Base-by-base conservation (phyloP, 2,113 vertebrate genomes). In the Mixornis gularis region DNA sequence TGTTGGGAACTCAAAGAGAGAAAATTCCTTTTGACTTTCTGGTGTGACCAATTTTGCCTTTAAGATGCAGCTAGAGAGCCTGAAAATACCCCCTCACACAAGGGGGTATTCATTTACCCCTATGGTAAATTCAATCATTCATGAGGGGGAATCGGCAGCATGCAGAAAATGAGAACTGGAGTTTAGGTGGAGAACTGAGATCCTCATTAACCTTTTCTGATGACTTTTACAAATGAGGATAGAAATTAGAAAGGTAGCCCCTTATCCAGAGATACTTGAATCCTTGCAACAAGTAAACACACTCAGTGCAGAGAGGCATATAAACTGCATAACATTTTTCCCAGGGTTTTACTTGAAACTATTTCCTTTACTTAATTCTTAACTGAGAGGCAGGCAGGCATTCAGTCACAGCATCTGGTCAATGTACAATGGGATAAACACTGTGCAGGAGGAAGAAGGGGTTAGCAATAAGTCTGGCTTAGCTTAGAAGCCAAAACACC, bases 91-190 rank as follows among this genome's bases (percentile, higher is more conserved):
- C 24, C 6, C 40, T 48, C 12, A 62, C 12, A 63, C 7, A 68
- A 0, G 0, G 16, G 41, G 16, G 16, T 17, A 16, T 43, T 41
- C 17, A 43, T 43, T 40, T 40, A n/a, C 6, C 1, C 0, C 21
- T 32, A 26, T 3, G 5, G 56, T 32, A 72, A 53, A 49, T 48
- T 21, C 84, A 51, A 80, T 30, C 3, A 32, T 30, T 65, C n/a
- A 6, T 12, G 18, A 74, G 58, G 4, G 12, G 20, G 14, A 86
- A 64, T 15, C 30, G 70, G 22, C 56, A 84, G 74, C 14, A 60
- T 14, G 36, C 44, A 85, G 36, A 55, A 79, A 74, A n/a, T 1
- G 22, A 48, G 62, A 56, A 78, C 29, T n/a, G 17, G 48, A 59
- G n/a, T 43, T 70, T 48, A 51, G 27, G 12, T 73, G 14, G 30